phyloP scores from a whole-genome alignment of 2,797 vertebrate genomes.

The Graptemys geographica region DNA sequence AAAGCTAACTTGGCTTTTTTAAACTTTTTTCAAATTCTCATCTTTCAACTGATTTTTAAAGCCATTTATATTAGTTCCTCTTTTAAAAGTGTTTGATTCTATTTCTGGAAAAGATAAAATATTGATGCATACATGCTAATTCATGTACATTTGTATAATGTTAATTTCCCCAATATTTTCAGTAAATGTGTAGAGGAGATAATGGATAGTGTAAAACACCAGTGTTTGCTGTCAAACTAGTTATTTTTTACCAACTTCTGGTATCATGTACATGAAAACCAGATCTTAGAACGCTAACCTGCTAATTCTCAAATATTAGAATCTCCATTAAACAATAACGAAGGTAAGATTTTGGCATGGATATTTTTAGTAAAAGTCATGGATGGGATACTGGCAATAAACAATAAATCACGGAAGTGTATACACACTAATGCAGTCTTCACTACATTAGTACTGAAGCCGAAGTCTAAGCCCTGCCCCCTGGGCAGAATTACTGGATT shows the following conservation, averaged over 20 bases:
- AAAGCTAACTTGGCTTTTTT: slow-evolving; percentile 34
- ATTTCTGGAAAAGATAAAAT: slow-evolving; percentile 9
- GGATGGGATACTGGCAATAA: no score
- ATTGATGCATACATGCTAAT: not conserved
- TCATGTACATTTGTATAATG: not conserved
- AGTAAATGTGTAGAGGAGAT: not conserved
- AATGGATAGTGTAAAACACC: not conserved
- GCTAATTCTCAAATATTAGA: no score
- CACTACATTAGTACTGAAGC: no score
- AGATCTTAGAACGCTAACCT: not conserved
- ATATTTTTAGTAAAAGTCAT: no score
- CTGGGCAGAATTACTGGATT: no score
- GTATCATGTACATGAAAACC: not conserved
- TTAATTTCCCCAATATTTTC: not conserved
- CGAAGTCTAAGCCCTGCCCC: no score
- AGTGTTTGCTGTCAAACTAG: not conserved
- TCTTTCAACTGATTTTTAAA: slow-evolving; percentile 23
- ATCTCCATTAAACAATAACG: no score
- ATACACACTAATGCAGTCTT: no score
- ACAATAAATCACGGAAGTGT: no score
- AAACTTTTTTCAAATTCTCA: slow-evolving; percentile 56
- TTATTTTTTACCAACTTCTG: not conserved
- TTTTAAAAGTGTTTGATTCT: slow-evolving; percentile 2
- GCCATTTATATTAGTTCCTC: not conserved
- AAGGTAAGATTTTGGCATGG: no score